Conservation (phyloP, 2,888 invertebrate genomes). For the Drosophila anceps region DNA sequence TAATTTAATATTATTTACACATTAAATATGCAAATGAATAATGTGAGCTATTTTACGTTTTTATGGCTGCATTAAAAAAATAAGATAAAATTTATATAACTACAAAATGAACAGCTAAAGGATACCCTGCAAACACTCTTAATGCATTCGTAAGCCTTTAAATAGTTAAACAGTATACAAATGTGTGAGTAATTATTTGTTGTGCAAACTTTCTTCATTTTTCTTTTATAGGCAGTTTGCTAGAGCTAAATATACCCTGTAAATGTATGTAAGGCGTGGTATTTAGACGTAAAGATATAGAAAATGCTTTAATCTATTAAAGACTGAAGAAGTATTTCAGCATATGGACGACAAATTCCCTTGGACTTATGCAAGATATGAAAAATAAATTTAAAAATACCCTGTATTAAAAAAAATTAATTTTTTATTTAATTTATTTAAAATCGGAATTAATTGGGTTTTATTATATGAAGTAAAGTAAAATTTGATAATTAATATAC, state of each 20-base stretch:
- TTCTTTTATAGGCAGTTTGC: neutral
- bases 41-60: constrained; percentile 42
- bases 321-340: neutral
- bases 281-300: neutral
- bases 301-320: too few relatives aligned
- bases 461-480: too few relatives aligned
- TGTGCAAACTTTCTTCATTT: neutral
- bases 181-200: neutral
- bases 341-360: too few relatives aligned
- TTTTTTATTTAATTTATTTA: too few relatives aligned
- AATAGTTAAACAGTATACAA: neutral
- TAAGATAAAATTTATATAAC: neutral
- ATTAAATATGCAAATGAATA: constrained; percentile 73
- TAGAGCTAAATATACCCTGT: neutral
- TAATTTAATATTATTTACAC: constrained; percentile 56
- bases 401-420: too few relatives aligned
- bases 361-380: too few relatives aligned
- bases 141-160: neutral
- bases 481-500: too few relatives aligned
- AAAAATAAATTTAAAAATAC: too few relatives aligned
- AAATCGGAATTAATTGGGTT: too few relatives aligned
- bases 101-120: neutral
- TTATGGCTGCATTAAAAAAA: constrained; percentile 39
- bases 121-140: constrained; percentile 4
- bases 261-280: neutral